Evolutionary conservation across 37 sponge, comb jelly and placozoan species (phyloP).

Genomic region (Theonella swinhoei): DNA sequence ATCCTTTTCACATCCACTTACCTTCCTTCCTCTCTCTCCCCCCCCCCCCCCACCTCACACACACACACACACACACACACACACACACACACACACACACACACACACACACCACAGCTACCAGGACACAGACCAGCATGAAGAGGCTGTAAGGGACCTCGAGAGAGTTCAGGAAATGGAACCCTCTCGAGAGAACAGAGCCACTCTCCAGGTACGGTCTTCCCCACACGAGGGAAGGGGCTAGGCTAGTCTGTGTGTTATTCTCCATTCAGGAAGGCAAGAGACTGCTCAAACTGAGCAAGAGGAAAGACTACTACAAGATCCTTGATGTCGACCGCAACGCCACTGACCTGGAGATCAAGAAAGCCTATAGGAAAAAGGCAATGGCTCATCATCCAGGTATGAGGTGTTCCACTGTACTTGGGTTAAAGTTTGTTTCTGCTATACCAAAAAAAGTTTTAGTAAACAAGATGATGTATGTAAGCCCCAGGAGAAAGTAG

Average conservation of each 20-base stretch:
- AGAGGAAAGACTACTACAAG: constrained; percentile 99
- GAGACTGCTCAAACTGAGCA: constrained; percentile 78
- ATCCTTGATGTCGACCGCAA: constrained; percentile 72
- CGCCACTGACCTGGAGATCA: constrained; percentile 91
- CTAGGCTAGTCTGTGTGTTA: background rate
- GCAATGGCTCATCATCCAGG: constrained; percentile 96
- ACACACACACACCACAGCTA: no score
- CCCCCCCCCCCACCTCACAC: no score
- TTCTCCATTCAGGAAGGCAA: constrained; percentile 29
- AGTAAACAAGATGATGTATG: background rate
- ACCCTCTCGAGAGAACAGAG: constrained; percentile 58
- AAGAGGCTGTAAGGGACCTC: constrained; percentile 95
- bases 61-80: no score
- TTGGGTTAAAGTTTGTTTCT: no score
- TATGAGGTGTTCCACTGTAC: constrained; percentile 4
- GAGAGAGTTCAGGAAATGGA: constrained; percentile 84
- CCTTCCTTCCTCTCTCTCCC: constrained; percentile 1
- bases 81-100: no score
- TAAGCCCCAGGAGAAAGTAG: background rate
- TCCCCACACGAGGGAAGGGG: no score
- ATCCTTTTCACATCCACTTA: no score
- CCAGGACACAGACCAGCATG: constrained; percentile 83
- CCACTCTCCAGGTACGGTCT: constrained; percentile 32
- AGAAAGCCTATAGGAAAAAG: constrained; percentile 88
- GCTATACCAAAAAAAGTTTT: no score